A percentile compares a stretch with the other conserved stretches of the same genome.
Evolutionary conservation across 1,140 invertebrate species (phyloP).

Genomic region (Zaprionus vittiger): DNA sequence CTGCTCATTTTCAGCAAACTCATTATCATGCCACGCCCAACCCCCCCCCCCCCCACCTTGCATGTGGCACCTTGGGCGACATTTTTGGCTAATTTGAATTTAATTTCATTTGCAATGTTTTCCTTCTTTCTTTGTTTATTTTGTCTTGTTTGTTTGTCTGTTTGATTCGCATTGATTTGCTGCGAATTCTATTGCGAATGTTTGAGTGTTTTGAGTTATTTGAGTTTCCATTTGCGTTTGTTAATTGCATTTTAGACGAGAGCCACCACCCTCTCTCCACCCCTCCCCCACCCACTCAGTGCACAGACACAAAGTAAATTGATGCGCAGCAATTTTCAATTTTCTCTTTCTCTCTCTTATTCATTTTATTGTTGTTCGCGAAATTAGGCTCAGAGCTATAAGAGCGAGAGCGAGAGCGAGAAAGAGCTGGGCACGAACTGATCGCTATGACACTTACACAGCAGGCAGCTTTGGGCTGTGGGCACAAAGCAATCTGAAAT

Average conservation of each 20-base stretch:
- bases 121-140: constrained; percentile 18
- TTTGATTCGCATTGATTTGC: constrained; percentile 41
- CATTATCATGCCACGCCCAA: constrained; percentile 45
- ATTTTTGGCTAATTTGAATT: constrained; percentile 74
- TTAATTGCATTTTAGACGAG: constrained; percentile 33
- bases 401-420: no score
- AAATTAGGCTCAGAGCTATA: not conserved
- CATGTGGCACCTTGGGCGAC: constrained; percentile 26
- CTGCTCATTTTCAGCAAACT: constrained; percentile 60
- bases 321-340: constrained; percentile 15
- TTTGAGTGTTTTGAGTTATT: constrained; percentile 13
- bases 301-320: constrained; percentile 20
- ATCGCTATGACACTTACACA: constrained; percentile 10
- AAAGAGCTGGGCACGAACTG: not conserved
- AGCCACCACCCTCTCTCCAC: no score
- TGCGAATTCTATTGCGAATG: constrained; percentile 25
- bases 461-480: constrained; percentile 8
- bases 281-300: no score
- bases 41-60: not conserved
- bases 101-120: constrained; percentile 72
- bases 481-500: not conserved
- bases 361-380: not conserved
- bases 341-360: no score
- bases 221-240: constrained; percentile 20
- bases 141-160: constrained; percentile 1